These are phyloP conservation scores for Coelopa pilipes DNA, from an alignment of 2,888 invertebrate genomes.

Conservation along the genomic window DNA sequence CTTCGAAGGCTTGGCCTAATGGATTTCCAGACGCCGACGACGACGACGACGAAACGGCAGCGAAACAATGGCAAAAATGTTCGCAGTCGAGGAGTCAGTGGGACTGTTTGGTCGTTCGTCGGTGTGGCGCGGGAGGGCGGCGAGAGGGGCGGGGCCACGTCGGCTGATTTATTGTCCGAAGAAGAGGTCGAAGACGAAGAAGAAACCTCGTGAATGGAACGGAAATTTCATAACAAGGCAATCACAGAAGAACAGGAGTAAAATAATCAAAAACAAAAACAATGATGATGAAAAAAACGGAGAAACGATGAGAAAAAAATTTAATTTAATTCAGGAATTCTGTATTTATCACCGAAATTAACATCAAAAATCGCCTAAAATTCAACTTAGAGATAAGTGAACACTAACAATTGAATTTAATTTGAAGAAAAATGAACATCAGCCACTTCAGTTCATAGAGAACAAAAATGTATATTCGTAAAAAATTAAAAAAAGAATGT, in stretches of 20 bases:
- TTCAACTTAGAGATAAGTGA: no score
- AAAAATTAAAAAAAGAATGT: no score
- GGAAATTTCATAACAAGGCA: conserved; percentile 48
- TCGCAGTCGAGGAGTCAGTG: conserved; percentile 29
- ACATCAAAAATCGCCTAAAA: no score
- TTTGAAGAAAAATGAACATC: no score
- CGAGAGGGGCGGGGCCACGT: conserved; percentile 38
- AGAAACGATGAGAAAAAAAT: no score
- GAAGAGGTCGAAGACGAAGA: conserved; percentile 51
- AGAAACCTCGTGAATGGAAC: conserved; percentile 56
- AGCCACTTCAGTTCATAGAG: no score
- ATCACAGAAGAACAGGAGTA: neutral
- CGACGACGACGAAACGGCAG: neutral
- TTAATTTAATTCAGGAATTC: no score
- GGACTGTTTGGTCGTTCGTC: neutral
- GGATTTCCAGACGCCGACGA: conserved; percentile 37
- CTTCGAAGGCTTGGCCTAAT: conserved; percentile 74
- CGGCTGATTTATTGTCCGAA: conserved; percentile 52
- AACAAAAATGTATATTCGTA: no score
- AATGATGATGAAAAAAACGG: no score
- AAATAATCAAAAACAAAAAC: neutral
- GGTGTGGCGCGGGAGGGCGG: conserved; percentile 31
- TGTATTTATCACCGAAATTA: no score
- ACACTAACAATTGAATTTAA: no score
- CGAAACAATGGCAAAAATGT: no score